These are phyloP conservation scores for Muraenolepis orangiensis DNA, from an alignment of 2,797 vertebrate species.

Conservation along the genomic window DNA sequence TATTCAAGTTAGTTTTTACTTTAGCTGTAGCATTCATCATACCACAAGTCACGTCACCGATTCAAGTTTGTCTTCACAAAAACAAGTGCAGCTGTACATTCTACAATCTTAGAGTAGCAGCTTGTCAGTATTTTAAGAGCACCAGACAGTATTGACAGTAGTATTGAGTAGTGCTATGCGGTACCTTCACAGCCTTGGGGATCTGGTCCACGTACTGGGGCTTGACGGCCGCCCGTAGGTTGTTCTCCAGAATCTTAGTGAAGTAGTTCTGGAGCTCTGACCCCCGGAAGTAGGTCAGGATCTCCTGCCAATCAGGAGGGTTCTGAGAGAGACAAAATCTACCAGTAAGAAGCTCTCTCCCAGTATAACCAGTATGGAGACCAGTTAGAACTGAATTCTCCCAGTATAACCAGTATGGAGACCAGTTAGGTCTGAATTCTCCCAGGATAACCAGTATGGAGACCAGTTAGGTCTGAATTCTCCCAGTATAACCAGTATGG, in stretches of 20 bases:
- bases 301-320: constrained; percentile 99
- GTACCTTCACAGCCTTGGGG: constrained; percentile 95
- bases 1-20: too few relatives aligned
- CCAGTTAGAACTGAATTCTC: too few relatives aligned
- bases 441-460: too few relatives aligned
- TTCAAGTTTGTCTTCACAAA: too few relatives aligned
- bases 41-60: too few relatives aligned
- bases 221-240: constrained; percentile 96
- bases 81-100: too few relatives aligned
- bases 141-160: background rate
- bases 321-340: constrained; percentile 66
- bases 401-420: too few relatives aligned
- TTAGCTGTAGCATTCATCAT: too few relatives aligned
- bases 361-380: background rate
- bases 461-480: too few relatives aligned
- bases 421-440: too few relatives aligned
- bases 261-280: constrained; percentile 98
- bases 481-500: too few relatives aligned
- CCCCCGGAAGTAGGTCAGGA: constrained; percentile 94
- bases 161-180: too few relatives aligned
- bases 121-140: background rate
- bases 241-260: constrained; percentile 98
- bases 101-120: background rate
- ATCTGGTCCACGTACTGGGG: constrained; percentile 99
- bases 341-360: background rate